These are phyloP conservation scores for Cinclus cinclus DNA, from an alignment of 2,113 vertebrate species.

Conservation along the genomic window DNA sequence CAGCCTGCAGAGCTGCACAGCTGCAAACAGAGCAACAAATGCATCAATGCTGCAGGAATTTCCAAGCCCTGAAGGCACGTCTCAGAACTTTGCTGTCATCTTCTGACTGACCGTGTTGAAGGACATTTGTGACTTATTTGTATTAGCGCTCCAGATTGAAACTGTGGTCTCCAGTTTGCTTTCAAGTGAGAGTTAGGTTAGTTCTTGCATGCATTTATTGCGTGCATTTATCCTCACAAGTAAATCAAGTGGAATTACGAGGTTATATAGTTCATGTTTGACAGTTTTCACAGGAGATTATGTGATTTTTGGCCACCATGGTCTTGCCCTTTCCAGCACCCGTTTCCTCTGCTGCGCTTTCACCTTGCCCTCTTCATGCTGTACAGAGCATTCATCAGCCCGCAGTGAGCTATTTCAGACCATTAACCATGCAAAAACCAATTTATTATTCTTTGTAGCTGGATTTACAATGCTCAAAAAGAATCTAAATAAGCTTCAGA, in stretches of 20 bases:
- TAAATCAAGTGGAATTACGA: neutral
- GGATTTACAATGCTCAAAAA: neutral
- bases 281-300: neutral
- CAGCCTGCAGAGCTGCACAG: neutral
- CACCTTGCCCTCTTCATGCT: neutral
- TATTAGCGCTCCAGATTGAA: neutral
- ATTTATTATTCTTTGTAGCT: neutral
- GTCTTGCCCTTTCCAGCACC: neutral
- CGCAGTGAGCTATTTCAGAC: neutral
- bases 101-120: accelerated
- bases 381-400: neutral
- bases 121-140: neutral
- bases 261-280: neutral
- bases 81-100: neutral
- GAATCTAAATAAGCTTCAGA: neutral
- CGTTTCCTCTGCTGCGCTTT: neutral
- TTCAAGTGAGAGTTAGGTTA: neutral
- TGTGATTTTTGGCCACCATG: neutral
- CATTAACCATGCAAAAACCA: neutral
- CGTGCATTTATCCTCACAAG: neutral
- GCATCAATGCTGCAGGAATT: neutral
- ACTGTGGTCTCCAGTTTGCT: neutral
- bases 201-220: neutral
- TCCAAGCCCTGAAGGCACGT: neutral
- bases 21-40: neutral